Conservation (phyloP, 1,140 invertebrate species). For the Formica selysi region DNA sequence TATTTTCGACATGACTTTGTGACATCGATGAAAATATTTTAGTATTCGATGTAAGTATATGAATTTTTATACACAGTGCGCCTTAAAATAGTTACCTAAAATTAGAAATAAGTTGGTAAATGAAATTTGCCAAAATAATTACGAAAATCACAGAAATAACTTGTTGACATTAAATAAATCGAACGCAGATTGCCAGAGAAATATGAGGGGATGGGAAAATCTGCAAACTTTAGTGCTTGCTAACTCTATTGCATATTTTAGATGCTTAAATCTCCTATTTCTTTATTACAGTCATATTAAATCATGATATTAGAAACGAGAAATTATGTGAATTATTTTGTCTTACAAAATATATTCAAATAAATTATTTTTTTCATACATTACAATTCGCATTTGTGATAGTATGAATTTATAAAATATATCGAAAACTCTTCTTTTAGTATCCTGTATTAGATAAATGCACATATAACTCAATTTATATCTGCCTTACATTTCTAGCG, state of each 20-base stretch:
- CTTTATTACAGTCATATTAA: too few species aligned
- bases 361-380: too few species aligned
- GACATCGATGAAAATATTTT: neutral
- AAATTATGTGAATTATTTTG: too few species aligned
- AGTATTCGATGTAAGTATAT: neutral
- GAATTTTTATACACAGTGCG: too few species aligned
- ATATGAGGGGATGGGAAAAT: neutral
- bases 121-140: neutral
- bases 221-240: neutral
- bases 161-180: constrained; percentile 30
- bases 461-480: too few species aligned
- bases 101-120: constrained; percentile 4
- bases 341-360: too few species aligned
- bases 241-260: neutral
- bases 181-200: constrained; percentile 8
- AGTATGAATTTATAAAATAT: too few species aligned
- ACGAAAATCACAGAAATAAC: constrained; percentile 49
- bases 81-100: neutral
- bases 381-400: too few species aligned
- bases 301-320: too few species aligned
- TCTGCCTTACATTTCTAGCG: too few species aligned
- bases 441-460: too few species aligned
- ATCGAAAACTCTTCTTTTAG: too few species aligned
- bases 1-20: neutral
- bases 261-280: neutral